Conservation (phyloP, 2,113 vertebrate genomes). For the Hyaena hyaena region DNA sequence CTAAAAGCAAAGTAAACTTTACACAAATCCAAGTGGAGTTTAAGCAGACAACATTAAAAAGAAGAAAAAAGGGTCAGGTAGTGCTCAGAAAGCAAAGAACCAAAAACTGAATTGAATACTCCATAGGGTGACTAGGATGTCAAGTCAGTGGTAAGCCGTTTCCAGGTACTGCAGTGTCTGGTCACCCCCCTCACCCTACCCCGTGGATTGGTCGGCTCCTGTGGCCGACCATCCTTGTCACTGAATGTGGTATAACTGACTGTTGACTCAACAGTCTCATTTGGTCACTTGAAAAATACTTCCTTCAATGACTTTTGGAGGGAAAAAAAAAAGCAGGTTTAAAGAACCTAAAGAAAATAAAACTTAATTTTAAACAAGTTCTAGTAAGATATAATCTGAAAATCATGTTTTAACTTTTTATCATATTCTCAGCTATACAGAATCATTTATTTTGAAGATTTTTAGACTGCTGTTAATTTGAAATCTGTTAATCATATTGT, state of each 20-base stretch:
- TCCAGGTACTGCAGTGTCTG: slow-evolving; percentile 6
- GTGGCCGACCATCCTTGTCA: not conserved
- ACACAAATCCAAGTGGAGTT: not conserved
- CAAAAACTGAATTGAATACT: not conserved
- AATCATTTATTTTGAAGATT: slow-evolving; percentile 74
- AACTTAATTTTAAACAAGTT: slow-evolving; percentile 44
- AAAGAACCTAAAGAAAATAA: slow-evolving; percentile 66
- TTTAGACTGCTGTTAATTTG: slow-evolving; percentile 77
- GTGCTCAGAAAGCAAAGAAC: slow-evolving; percentile 38
- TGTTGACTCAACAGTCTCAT: slow-evolving; percentile 16
- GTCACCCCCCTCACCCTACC: not conserved
- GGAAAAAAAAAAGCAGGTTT: not conserved
- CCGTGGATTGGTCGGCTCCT: not conserved
- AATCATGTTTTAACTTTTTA: slow-evolving; percentile 70
- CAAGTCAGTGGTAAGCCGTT: not conserved
- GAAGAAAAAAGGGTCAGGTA: not conserved
- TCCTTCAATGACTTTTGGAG: slow-evolving; percentile 51
- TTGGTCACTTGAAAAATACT: slow-evolving; percentile 46
- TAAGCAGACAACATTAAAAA: slow-evolving; percentile 34
- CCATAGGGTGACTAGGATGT: not conserved
- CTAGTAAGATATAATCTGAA: slow-evolving; percentile 64
- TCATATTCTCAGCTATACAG: slow-evolving; percentile 51
- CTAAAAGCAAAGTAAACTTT: slow-evolving; percentile 35
- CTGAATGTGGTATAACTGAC: not conserved
- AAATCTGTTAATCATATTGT: slow-evolving; percentile 73